Evolutionary conservation across 1,140 invertebrate species (phyloP), one percentile per base, ranked within the genome.

Genomic region (Papilio machaon): DNA sequence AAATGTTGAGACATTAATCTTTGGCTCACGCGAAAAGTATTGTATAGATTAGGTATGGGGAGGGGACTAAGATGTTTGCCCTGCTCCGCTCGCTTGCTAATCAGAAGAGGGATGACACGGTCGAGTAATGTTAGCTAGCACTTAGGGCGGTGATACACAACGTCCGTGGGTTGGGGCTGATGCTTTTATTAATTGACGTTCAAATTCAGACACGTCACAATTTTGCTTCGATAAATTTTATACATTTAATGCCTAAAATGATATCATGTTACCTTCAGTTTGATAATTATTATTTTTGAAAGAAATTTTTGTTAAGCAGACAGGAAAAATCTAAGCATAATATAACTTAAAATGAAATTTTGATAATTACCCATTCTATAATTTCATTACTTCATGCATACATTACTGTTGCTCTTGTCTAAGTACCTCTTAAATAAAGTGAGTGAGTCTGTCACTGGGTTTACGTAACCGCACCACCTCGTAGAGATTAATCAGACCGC

Each of bases 1-100:
- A 90, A 92, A 91, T 88, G 88, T 85, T 89, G 85, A 89, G 87
- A 90, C 91, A 93, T 93, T 92, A 92, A 93, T 93, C 92, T 92
- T 92, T 87, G 87, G 85, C 87, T 90, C 85, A 86, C 85, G 84
- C 84, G 89, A 89, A 92, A 93, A 94, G 90, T 91, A 92, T 92
- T 92, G 89, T 90, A 90, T 90, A 87, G 88, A 92, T 92, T 90
- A 89, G 85, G 83, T 81, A 54, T 84, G 88, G 85, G 83, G 80
- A 60, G 86, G 88, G 86, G 86, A 89, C 85, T 89, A 88, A 88
- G 87, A 89, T 84, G 87, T 90, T 87, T 87, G 83, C 80, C 85
- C 80, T 86, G 81, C 85, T 86, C 73, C 80, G 82, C 79, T 85
- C 79, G 85, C 76, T 85, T 81, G 86, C 86, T 91, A 89, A 91